These are phyloP conservation scores for Diarsia rubi DNA, from an alignment of 2,888 invertebrate species.

Conservation along the genomic window DNA sequence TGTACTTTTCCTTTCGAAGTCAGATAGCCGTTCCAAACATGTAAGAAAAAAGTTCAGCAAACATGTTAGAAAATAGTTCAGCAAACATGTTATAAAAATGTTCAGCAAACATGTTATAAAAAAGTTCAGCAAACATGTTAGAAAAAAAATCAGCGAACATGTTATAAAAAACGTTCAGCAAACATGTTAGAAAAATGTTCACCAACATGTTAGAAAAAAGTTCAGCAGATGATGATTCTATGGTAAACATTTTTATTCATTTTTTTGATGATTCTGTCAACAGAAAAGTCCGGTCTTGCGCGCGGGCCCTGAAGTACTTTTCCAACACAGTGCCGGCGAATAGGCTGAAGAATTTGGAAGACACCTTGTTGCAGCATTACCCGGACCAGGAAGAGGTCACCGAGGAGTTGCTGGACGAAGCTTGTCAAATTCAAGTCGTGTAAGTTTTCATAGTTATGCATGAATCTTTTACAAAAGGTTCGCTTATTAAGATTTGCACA, in stretches of 20 bases:
- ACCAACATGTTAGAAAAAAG: no score
- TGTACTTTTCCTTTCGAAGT: neutral
- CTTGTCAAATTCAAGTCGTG: slow-evolving; percentile 86
- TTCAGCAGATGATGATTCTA: neutral
- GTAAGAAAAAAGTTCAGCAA: no score
- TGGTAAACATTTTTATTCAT: neutral
- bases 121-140: no score
- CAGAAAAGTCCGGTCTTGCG: slow-evolving; percentile 91
- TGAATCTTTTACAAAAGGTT: neutral
- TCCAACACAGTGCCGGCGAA: slow-evolving; percentile 86
- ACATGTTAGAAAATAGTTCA: no score
- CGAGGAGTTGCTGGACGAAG: slow-evolving; percentile 87
- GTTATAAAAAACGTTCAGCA: no score
- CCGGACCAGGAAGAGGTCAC: slow-evolving; percentile 83
- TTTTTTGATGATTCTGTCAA: no score
- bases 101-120: no score
- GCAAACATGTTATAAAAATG: no score
- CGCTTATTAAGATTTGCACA: no score
- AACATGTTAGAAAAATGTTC: no score
- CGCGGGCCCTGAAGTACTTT: slow-evolving; percentile 89
- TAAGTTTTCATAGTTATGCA: slow-evolving; percentile 64
- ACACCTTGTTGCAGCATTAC: slow-evolving; percentile 88
- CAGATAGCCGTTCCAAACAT: neutral
- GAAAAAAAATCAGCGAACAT: no score
- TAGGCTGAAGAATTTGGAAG: slow-evolving; percentile 86